phyloP scores from a whole-genome alignment of 2,113 vertebrate species.

The Cyanistes caeruleus region DNA sequence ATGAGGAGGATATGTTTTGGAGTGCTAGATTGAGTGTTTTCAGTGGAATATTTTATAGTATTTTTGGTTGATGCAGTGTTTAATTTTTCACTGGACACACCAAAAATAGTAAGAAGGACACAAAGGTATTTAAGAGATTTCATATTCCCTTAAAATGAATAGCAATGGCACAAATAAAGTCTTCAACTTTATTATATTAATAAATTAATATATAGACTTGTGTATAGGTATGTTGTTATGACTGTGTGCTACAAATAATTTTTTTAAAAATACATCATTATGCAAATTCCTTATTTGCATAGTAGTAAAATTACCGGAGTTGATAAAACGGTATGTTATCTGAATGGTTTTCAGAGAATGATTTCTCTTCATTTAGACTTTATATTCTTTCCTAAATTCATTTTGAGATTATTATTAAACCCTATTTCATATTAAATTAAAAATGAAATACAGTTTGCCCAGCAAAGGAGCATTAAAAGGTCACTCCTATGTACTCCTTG shows the following conservation, averaged over 20 bases:
- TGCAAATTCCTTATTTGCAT: constrained; percentile 24
- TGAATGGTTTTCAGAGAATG: neutral
- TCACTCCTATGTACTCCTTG: neutral
- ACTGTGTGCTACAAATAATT: neutral
- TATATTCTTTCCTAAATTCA: constrained; percentile 22
- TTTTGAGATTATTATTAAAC: constrained; percentile 36
- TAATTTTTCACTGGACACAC: constrained; percentile 20
- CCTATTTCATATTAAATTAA: constrained; percentile 37
- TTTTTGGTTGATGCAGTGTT: neutral
- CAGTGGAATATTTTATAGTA: neutral
- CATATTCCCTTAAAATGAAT: neutral
- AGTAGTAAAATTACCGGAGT: constrained; percentile 1
- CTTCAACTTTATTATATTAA: neutral
- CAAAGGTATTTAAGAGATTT: neutral
- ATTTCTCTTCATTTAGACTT: constrained; percentile 21
- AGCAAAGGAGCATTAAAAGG: neutral
- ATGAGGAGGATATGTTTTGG: constrained; percentile 23
- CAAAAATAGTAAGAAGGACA: neutral
- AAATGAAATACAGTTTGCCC: constrained; percentile 23
- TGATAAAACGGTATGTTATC: constrained; percentile 10
- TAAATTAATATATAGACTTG: neutral
- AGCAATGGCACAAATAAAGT: neutral
- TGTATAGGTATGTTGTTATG: neutral
- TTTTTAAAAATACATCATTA: neutral
- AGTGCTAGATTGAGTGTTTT: constrained; percentile 20